These are phyloP conservation scores for Seriola dumerili DNA, from an alignment of 2,113 vertebrate genomes.

Conservation along the genomic window DNA sequence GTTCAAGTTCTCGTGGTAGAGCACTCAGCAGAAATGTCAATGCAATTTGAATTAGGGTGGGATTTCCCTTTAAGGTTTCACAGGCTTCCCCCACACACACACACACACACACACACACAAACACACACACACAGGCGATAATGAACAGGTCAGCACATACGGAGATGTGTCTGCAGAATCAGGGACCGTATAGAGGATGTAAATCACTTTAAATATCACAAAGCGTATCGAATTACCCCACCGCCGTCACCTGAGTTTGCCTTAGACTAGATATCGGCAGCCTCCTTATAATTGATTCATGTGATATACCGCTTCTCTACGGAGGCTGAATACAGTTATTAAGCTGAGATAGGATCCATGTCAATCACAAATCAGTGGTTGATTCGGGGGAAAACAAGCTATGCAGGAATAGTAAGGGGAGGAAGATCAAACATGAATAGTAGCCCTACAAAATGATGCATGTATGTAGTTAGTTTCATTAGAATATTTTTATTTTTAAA, in stretches of 20 bases:
- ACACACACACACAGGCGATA: constrained; percentile 18
- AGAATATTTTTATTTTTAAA: constrained; percentile 56
- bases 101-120: constrained; percentile 24
- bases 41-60: constrained; percentile 68
- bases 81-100: constrained; percentile 60
- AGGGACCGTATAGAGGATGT: constrained; percentile 18
- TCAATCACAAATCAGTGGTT: constrained; percentile 54
- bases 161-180: constrained; percentile 35
- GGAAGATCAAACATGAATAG: not conserved
- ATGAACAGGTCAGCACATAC: constrained; percentile 67
- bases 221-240: constrained; percentile 37
- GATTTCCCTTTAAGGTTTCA: constrained; percentile 70
- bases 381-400: constrained; percentile 35
- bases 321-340: constrained; percentile 49
- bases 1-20: constrained; percentile 53
- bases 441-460: not conserved
- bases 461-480: constrained; percentile 9
- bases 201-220: constrained; percentile 66
- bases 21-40: constrained; percentile 65
- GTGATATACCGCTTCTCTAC: constrained; percentile 36
- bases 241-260: constrained; percentile 46
- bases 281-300: constrained; percentile 54
- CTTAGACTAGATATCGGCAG: constrained; percentile 58
- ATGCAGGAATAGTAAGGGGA: constrained; percentile 18
- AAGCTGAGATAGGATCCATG: constrained; percentile 30